Base-by-base conservation (phyloP, 1,140 invertebrate genomes). In the Musca vetustissima region DNA sequence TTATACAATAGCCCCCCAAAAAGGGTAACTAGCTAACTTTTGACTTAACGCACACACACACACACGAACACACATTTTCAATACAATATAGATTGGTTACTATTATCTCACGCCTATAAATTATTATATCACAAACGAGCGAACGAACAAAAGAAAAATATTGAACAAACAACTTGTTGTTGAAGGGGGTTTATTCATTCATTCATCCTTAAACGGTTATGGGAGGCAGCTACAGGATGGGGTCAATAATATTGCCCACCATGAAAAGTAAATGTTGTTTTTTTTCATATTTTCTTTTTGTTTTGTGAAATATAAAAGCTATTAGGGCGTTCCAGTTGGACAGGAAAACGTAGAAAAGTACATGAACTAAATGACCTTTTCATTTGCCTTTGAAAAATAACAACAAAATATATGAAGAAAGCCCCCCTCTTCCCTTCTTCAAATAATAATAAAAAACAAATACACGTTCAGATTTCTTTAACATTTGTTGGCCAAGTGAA, bases 161-260 rank as follows among this genome's bases (percentile, higher is more conserved):
- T 32, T n/a, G 28, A 28, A 61, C 11, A 28, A 61, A 36, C 57
- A 61, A 61, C 28, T 19, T 61, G 57, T 61, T 61, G 57, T 19
- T 61, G 32, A 36, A 43, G 43, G 19, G 2, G 32, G 9, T 43
- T 36, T n/a, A n/a, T n/a, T n/a, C n/a, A 36, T 32, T 43, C 9
- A 32, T 57, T 32, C 25, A 43, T 43, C 36, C 36, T 43, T 43
- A 13, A 43, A 6, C 1, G 36, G 36, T 8, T 43, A 13, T 43
- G 36, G 28, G 28, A 8, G 28, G 3, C 28, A 28, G n/a, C n/a
- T n/a, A n/a, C n/a, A n/a, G n/a, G n/a, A n/a, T n/a, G n/a, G 28
- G 28, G 28, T 55, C 52, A 55, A 55, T 21, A 21, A 22, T 21
- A 9, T 14, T 7, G 24, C 52, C 21, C 53, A 25, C 50, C 7